Percentiles rank a stretch among this genome's conserved stretches.
Evolutionary conservation across 2,797 vertebrate genomes (phyloP).

Genomic region (Spea hammondii): DNA sequence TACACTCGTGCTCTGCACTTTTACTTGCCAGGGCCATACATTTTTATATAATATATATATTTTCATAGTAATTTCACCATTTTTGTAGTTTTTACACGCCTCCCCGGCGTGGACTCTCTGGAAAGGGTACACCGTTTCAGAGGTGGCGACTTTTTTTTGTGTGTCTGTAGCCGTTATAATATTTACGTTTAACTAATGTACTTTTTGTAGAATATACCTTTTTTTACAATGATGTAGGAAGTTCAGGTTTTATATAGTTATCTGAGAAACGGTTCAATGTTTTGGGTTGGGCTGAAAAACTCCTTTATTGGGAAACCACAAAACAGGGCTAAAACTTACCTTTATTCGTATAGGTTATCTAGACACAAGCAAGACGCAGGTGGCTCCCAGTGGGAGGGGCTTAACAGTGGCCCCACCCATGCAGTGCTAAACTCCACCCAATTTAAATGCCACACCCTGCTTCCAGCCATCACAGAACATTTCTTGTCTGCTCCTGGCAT

Average conservation of each 20-base stretch:
- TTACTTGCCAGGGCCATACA: conserved; percentile 43
- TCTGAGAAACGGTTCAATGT: background rate
- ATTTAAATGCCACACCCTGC: too few species aligned
- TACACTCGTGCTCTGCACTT: conserved; percentile 42
- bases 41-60: conserved; percentile 50
- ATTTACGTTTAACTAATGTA: background rate
- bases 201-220: conserved; percentile 8
- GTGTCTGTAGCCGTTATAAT: background rate
- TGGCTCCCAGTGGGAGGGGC: too few species aligned
- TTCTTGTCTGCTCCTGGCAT: too few species aligned
- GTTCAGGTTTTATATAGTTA: background rate
- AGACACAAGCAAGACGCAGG: too few species aligned
- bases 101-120: background rate
- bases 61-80: conserved; percentile 11
- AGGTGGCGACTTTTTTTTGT: too few species aligned
- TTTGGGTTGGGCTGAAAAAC: background rate
- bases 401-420: too few species aligned
- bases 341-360: too few species aligned
- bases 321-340: background rate
- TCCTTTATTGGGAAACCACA: background rate
- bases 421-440: too few species aligned
- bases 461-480: background rate
- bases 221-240: background rate
- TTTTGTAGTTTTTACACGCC: background rate
- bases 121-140: background rate